Percentiles rank a stretch among this genome's conserved stretches.
These are phyloP conservation scores for Saccopteryx bilineata DNA, from an alignment of 2,113 vertebrate genomes.

Conservation along the genomic window DNA sequence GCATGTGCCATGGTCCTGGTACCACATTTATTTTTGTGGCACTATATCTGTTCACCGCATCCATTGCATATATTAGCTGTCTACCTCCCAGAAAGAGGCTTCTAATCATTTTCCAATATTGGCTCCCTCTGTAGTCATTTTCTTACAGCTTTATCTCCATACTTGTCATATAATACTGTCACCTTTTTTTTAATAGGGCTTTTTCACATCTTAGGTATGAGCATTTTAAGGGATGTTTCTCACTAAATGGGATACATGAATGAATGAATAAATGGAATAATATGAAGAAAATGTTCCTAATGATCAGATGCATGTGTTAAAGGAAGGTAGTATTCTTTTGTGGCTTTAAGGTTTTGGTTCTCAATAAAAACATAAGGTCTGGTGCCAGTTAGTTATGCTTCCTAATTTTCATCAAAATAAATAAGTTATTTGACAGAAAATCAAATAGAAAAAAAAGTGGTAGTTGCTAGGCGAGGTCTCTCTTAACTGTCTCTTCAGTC, in stretches of 20 bases:
- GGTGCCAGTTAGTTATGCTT: background rate
- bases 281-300: background rate
- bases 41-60: background rate
- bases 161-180: background rate
- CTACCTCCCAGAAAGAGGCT: background rate
- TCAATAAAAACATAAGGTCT: background rate
- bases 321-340: background rate
- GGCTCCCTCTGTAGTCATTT: background rate
- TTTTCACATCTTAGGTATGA: constrained; percentile 59
- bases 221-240: background rate
- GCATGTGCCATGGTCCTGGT: background rate
- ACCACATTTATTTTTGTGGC: background rate
- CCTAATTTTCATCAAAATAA: background rate
- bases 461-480: background rate
- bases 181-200: constrained; percentile 42
- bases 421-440: background rate
- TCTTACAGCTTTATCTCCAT: background rate
- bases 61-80: background rate
- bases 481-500: background rate
- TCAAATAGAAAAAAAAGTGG: background rate
- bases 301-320: background rate
- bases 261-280: background rate
- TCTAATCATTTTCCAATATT: constrained; percentile 7
- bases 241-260: background rate
- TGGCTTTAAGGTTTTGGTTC: background rate